Conservation (phyloP, 2,888 invertebrate genomes). For the Hybos culiciformis region DNA sequence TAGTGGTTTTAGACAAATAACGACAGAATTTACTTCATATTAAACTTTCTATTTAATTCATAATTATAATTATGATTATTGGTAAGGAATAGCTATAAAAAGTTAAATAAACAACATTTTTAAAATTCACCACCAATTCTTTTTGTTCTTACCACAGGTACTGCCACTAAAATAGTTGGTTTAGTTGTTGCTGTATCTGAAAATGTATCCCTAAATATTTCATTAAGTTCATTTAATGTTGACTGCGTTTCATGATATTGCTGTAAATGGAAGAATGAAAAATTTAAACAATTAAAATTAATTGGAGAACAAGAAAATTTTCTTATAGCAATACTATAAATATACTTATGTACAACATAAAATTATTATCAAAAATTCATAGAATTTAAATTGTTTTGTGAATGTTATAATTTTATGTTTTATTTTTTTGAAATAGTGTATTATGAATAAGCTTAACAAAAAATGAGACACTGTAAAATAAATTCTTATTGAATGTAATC, state of each 20-base stretch:
- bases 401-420: too few species aligned
- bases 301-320: too few species aligned
- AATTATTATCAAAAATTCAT: too few species aligned
- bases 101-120: background rate
- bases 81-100: background rate
- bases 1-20: background rate
- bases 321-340: too few species aligned
- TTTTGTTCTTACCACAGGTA: background rate
- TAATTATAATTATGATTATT: background rate
- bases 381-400: too few species aligned
- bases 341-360: too few species aligned
- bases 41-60: background rate
- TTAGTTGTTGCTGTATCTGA: slow-evolving; percentile 27
- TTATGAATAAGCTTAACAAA: too few species aligned
- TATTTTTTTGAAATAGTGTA: too few species aligned
- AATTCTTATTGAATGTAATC: too few species aligned
- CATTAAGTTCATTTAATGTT: slow-evolving; percentile 28
- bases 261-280: slow-evolving; percentile 16
- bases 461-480: too few species aligned
- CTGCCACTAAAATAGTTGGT: slow-evolving; percentile 11
- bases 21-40: background rate
- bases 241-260: slow-evolving; percentile 32
- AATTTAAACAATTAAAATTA: too few species aligned
- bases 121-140: background rate
- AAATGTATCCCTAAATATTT: slow-evolving; percentile 29